Percentiles rank a stretch among this genome's conserved stretches.
Evolutionary conservation across 1,140 invertebrate genomes (phyloP).

Genomic region (Limonius californicus): DNA sequence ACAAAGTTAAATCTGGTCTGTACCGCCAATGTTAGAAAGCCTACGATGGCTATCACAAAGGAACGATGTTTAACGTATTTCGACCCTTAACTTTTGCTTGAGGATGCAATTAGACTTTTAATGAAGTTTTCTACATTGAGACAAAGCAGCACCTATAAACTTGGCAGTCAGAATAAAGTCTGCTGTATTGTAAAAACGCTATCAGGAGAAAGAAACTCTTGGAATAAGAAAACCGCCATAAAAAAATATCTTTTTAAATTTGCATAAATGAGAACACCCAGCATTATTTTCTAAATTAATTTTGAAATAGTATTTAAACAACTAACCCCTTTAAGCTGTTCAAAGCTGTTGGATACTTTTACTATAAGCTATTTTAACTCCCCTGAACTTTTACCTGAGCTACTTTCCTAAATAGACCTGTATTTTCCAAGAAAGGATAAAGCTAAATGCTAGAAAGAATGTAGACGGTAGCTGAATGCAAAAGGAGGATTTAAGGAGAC

Average conservation of each 20-base stretch:
- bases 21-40: too few species aligned
- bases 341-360: too few species aligned
- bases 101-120: slow-evolving; percentile 11
- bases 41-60: too few species aligned
- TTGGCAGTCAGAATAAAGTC: not conserved
- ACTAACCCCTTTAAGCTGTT: too few species aligned
- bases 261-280: too few species aligned
- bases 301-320: too few species aligned
- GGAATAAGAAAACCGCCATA: not conserved
- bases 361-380: too few species aligned
- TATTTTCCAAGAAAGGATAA: slow-evolving; percentile 16
- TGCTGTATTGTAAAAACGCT: not conserved
- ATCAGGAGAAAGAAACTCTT: not conserved
- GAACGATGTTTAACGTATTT: not conserved
- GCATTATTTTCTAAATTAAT: too few species aligned
- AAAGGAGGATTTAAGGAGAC: slow-evolving; percentile 32
- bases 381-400: not conserved
- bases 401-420: not conserved
- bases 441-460: slow-evolving; percentile 20
- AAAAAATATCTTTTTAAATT: not conserved
- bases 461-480: slow-evolving; percentile 31
- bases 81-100: not conserved
- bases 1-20: too few species aligned
- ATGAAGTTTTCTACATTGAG: slow-evolving; percentile 4
- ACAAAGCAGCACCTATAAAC: slow-evolving; percentile 4